A percentile compares a stretch with the other conserved stretches of the same genome.
phyloP scores from a whole-genome alignment of 1,140 invertebrate species.

The Zelostemma sp. region DNA sequence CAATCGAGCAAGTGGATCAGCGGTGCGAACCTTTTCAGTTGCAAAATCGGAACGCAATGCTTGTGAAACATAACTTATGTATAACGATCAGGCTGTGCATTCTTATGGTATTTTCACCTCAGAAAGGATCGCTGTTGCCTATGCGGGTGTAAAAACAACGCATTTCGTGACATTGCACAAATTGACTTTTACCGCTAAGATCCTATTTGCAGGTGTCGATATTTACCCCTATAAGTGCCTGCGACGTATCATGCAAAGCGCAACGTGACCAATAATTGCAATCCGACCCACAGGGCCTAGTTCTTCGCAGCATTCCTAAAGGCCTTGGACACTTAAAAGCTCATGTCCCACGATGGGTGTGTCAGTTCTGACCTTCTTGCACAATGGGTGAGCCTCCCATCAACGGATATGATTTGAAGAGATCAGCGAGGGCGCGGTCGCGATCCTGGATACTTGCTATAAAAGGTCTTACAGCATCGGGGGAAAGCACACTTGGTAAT shows the following conservation, averaged over 20 bases:
- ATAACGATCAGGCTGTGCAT: too few relatives aligned
- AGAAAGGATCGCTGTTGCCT: too few relatives aligned
- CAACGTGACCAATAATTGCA: conserved; percentile 3
- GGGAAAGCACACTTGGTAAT: conserved; percentile 60
- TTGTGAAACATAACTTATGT: too few relatives aligned
- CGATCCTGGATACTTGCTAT: conserved; percentile 61
- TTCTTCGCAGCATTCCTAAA: conserved; percentile 32
- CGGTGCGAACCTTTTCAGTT: too few relatives aligned
- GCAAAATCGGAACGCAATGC: too few relatives aligned
- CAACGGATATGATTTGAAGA: conserved; percentile 69
- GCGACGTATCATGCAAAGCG: not conserved
- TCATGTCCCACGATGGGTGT: conserved; percentile 60
- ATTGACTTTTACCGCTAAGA: not conserved
- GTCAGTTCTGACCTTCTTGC: conserved; percentile 65
- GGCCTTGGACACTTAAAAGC: conserved; percentile 39
- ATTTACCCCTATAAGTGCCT: conserved; percentile 1
- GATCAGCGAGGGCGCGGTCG: conserved; percentile 67
- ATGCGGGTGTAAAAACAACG: too few relatives aligned
- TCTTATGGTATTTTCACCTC: too few relatives aligned
- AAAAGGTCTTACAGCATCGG: conserved; percentile 59
- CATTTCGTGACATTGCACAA: too few relatives aligned
- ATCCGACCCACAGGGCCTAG: conserved; percentile 16
- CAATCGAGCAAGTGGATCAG: too few relatives aligned
- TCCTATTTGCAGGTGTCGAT: too few relatives aligned
- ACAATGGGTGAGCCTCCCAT: conserved; percentile 65